Evolutionary conservation across 2,113 vertebrate genomes (phyloP).

Genomic region (Accipiter cooperii): DNA sequence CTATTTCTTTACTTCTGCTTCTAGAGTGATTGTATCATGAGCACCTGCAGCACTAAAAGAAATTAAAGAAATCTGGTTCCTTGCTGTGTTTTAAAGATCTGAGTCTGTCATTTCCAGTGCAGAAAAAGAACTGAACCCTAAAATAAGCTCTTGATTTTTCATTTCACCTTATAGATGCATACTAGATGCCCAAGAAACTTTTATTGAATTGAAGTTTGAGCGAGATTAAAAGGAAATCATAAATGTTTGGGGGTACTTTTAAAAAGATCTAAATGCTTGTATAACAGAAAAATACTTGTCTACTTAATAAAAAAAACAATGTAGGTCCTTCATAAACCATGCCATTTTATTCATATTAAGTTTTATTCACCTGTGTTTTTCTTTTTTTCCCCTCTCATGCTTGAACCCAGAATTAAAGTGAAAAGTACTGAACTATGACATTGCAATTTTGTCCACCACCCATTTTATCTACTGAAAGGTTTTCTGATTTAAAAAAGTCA

Average conservation of each 20-base stretch:
- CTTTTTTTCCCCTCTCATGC: background rate
- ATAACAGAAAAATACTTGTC: background rate
- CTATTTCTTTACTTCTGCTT: background rate
- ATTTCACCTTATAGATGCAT: background rate
- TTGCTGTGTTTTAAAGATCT: background rate
- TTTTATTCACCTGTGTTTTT: background rate
- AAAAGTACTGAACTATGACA: background rate
- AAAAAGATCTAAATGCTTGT: background rate
- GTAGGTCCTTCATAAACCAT: background rate
- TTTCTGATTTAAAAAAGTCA: background rate
- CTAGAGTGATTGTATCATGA: background rate
- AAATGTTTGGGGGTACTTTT: background rate
- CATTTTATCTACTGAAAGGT: background rate
- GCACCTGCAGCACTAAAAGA: background rate
- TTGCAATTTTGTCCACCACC: background rate
- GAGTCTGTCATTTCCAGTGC: background rate
- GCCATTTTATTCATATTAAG: background rate
- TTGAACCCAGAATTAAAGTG: background rate
- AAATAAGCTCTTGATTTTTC: background rate
- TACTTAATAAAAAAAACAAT: background rate
- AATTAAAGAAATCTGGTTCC: background rate
- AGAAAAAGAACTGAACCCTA: background rate
- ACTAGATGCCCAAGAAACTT: background rate
- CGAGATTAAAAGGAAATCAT: background rate
- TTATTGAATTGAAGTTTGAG: background rate